Conservation (phyloP, 1,140 invertebrate genomes). For the Mesaphorura yosii region DNA sequence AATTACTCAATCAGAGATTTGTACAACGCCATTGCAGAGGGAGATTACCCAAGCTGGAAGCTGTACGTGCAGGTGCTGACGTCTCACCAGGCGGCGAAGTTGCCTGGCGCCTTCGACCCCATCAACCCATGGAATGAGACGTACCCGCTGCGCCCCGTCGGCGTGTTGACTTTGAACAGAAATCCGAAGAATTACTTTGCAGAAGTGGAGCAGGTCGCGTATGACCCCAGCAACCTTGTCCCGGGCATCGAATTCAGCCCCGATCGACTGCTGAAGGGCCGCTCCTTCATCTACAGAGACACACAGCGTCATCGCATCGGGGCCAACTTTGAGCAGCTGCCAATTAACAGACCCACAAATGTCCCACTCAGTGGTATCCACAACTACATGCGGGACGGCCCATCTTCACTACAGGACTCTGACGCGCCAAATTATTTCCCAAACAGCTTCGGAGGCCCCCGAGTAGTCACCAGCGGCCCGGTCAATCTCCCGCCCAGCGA, state of each 20-base stretch:
- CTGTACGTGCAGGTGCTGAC: conserved; percentile 41
- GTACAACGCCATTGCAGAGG: conserved; percentile 56
- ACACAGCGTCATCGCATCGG: conserved; percentile 88
- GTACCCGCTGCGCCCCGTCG: conserved; percentile 80
- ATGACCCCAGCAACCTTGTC: conserved; percentile 44
- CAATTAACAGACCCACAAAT: conserved; percentile 72
- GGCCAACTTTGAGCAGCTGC: conserved; percentile 79
- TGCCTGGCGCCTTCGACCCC: conserved; percentile 56
- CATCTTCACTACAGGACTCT: conserved; percentile 47
- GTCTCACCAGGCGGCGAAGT: conserved; percentile 33
- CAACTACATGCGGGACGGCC: conserved; percentile 84
- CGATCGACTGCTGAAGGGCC: conserved; percentile 57
- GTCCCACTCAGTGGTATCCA: conserved; percentile 41
- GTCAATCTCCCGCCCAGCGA: too few species aligned
- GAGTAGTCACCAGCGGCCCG: conserved; percentile 42
- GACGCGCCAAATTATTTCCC: conserved; percentile 87
- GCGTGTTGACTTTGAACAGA: conserved; percentile 71
- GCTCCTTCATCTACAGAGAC: conserved; percentile 86
- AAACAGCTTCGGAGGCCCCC: conserved; percentile 80
- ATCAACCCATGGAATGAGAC: conserved; percentile 67
- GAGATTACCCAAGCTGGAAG: conserved; percentile 57
- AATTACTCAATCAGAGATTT: conserved; percentile 60
- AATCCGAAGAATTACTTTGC: conserved; percentile 88
- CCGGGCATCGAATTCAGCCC: conserved; percentile 44
- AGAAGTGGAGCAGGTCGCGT: conserved; percentile 79